A percentile compares a stretch with the other conserved stretches of the same genome.
phyloP scores from a whole-genome alignment of 2,113 vertebrate genomes.

The Hipposideros armiger region DNA sequence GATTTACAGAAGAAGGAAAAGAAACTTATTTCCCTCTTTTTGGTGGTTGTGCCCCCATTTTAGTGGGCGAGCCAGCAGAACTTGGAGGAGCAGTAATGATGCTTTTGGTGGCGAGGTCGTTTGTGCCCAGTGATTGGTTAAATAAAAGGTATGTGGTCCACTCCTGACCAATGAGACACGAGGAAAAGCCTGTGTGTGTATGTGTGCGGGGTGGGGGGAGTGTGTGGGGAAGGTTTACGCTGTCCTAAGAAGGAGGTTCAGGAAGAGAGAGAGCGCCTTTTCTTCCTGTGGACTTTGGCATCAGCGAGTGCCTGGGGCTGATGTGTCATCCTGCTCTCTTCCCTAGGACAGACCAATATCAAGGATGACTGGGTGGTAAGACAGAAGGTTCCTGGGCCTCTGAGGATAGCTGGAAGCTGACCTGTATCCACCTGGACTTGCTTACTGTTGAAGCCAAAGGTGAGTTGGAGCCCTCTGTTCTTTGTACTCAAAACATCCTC shows the following conservation, averaged over 20 bases:
- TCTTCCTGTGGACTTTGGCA: background rate
- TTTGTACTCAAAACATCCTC: background rate
- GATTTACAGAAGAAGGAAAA: background rate
- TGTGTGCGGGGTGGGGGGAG: background rate
- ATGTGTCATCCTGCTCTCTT: background rate
- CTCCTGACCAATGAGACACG: background rate
- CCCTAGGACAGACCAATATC: background rate
- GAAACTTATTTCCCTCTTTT: background rate
- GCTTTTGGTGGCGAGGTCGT: background rate
- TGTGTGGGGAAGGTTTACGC: background rate
- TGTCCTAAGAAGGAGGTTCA: background rate
- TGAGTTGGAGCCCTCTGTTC: background rate
- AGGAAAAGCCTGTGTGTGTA: background rate
- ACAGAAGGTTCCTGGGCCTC: background rate
- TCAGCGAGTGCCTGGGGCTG: rapidly evolving
- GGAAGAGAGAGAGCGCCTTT: background rate
- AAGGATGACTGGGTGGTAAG: background rate
- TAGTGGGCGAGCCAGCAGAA: background rate
- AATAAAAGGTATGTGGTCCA: background rate
- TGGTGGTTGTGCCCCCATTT: background rate
- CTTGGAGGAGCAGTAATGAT: background rate
- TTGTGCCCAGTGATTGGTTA: background rate
- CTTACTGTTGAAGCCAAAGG: background rate
- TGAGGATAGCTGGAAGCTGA: background rate
- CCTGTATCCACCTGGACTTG: background rate